Base-by-base conservation (phyloP, 2,888 invertebrate genomes). In the Ischnus inquisitorius region DNA sequence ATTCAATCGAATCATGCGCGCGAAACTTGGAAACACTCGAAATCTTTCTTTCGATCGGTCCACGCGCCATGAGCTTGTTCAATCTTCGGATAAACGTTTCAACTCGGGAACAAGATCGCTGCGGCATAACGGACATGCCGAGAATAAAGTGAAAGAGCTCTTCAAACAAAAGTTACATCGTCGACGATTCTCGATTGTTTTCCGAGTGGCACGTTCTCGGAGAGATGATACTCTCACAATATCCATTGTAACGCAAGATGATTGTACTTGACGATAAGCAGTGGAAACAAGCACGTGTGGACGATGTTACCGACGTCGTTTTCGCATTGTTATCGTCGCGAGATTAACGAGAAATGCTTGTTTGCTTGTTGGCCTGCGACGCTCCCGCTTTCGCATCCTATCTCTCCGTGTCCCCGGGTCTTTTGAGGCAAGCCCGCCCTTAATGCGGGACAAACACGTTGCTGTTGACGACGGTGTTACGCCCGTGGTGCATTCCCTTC, bases 331-430 rank as follows among this genome's bases (percentile, higher is more conserved):
- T 88, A 87, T 86, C 85, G 72, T 71, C 79, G 83, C 54, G 86
- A 90, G 90, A 89, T 89, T 90, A 90, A 90, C 90, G 89, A 90
- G 85, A 82, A 80, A 85, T 79, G 84, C 77, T 85, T 85, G 86
- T 86, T 88, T 87, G 87, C 34, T 82, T 76, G 76, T 57, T 51
- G 81, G 60, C 72, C 54, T 34, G 41, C 48, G 19, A 41, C 51
- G 6, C 8, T 10, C 74, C 16, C 1, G 19, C 14, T 39, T 16
- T 19, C 46, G 28, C 39, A 22, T 48, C 48, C 64, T 19, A 22
- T 64, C 75, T 39, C 62, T 65, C 22, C 68, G 51, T 54, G 16
- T 48, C 14, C 0, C 34, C 68, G 2, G 48, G 25, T 46, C 3
- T 4, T 41, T 22, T 4, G n/a, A 62, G n/a, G 51, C n/a, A 64